These are phyloP conservation scores for Pararge aegeria DNA, from an alignment of 1,140 invertebrate genomes.

Conservation along the genomic window DNA sequence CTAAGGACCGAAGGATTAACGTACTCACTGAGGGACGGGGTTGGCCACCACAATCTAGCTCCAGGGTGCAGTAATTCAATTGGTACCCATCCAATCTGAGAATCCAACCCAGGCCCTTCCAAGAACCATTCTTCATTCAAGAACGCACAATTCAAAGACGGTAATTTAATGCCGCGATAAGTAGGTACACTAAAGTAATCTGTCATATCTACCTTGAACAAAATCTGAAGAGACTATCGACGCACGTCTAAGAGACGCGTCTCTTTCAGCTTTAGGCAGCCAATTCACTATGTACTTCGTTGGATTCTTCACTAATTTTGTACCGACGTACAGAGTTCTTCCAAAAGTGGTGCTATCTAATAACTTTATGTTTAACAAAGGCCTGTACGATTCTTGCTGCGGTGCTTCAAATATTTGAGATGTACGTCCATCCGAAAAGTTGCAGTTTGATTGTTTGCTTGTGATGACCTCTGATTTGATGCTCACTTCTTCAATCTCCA, in stretches of 20 bases:
- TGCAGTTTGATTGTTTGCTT: constrained; percentile 70
- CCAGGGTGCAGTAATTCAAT: no score
- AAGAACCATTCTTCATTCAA: no score
- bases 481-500: constrained; percentile 78
- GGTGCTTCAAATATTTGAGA: constrained; percentile 72
- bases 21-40: no score
- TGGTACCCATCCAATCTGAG: no score
- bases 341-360: constrained; percentile 82
- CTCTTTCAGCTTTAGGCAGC: constrained; percentile 49
- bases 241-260: constrained; percentile 38
- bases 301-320: constrained; percentile 66
- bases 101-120: no score
- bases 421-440: constrained; percentile 70
- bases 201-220: constrained; percentile 39
- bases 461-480: constrained; percentile 80
- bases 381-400: constrained; percentile 71
- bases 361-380: constrained; percentile 80
- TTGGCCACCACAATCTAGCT: no score
- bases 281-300: constrained; percentile 60
- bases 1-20: neutral
- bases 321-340: constrained; percentile 79
- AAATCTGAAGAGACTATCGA: constrained; percentile 50
- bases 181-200: no score
- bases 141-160: no score
- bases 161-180: no score